Evolutionary conservation across 2,797 vertebrate genomes (phyloP).

Genomic region (Melanogrammus aeglefinus): DNA sequence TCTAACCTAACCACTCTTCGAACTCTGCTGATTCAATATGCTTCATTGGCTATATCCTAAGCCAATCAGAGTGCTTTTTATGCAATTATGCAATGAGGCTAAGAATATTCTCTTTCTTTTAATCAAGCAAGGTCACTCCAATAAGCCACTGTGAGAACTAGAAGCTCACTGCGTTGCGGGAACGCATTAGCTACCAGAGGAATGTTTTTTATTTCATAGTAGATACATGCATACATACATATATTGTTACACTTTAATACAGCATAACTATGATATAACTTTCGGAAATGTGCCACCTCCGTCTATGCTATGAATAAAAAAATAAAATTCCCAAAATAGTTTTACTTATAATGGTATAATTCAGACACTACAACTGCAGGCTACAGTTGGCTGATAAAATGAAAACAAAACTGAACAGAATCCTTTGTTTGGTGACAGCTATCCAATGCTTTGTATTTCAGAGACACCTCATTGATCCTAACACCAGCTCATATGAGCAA

Average conservation of each 20-base stretch:
- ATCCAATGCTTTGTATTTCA: conserved; percentile 7
- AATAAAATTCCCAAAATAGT: background rate
- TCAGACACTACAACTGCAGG: conserved; percentile 16
- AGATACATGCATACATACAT: no score
- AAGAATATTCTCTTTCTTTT: background rate
- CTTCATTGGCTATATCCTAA: no score
- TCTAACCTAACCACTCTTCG: no score
- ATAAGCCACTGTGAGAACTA: background rate
- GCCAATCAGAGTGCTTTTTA: no score
- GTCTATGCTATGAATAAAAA: no score
- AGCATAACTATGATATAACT: background rate
- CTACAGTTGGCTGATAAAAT: conserved; percentile 41
- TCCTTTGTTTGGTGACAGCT: conserved; percentile 23
- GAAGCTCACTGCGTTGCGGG: background rate
- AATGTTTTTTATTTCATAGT: background rate
- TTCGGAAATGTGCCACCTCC: background rate
- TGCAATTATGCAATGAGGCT: no score
- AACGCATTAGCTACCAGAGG: background rate
- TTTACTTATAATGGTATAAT: background rate
- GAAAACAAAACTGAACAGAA: conserved; percentile 36
- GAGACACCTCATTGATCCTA: conserved; percentile 27
- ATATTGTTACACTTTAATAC: background rate
- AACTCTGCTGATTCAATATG: no score
- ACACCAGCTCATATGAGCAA: conserved; percentile 37
- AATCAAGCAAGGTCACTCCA: background rate